These are phyloP conservation scores for Microtus montanus DNA, from an alignment of 2,113 vertebrate genomes.

Conservation along the genomic window DNA sequence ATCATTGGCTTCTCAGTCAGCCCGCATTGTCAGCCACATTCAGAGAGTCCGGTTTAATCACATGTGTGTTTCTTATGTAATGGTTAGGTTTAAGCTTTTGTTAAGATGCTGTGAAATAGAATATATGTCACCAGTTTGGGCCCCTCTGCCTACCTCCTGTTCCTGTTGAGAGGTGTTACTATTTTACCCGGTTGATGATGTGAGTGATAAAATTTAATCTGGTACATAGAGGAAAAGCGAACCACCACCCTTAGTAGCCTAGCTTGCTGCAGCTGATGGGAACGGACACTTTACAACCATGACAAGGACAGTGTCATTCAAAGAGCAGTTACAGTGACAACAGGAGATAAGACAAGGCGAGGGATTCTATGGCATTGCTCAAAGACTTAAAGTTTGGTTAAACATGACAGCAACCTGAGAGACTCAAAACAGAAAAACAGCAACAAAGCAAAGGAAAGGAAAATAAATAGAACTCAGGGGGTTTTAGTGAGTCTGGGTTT, in stretches of 20 bases:
- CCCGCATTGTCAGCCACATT: no score
- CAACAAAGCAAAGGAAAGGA: background rate
- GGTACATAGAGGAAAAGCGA: background rate
- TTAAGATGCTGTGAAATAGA: background rate
- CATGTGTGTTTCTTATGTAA: background rate
- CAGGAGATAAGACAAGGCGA: background rate
- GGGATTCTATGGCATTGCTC: background rate
- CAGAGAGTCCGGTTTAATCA: no score
- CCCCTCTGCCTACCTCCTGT: background rate
- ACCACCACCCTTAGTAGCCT: no score
- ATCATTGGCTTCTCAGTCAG: no score
- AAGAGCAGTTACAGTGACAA: background rate
- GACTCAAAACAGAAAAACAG: background rate
- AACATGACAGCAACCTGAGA: background rate
- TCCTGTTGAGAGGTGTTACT: background rate
- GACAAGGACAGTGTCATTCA: background rate
- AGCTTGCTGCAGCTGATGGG: background rate
- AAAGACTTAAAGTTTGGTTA: conserved; percentile 13
- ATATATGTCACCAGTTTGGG: background rate
- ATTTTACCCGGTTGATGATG: background rate
- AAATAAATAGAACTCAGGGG: background rate
- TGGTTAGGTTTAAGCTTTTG: background rate
- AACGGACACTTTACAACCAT: background rate
- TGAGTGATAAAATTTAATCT: background rate
- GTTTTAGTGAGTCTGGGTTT: background rate